These are phyloP conservation scores for Chaetorhynchus papuensis DNA, from an alignment of 2,113 vertebrate species.

Conservation along the genomic window DNA sequence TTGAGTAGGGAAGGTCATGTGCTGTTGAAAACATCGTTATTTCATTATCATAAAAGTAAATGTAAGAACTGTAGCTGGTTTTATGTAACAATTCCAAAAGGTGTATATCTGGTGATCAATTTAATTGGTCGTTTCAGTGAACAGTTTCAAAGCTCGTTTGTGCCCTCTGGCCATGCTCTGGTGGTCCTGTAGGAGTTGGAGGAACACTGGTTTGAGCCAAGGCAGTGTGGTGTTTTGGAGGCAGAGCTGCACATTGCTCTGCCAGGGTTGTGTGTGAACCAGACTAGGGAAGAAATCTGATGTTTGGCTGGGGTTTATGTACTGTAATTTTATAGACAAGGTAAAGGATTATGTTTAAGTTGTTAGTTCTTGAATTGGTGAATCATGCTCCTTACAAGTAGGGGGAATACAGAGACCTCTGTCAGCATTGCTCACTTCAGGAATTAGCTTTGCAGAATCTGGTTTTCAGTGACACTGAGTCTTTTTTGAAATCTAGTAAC, in stretches of 20 bases:
- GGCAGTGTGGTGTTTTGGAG: background rate
- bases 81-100: background rate
- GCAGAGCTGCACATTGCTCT: background rate
- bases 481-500: background rate
- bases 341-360: background rate
- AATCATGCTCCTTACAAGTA: rapidly evolving
- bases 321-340: background rate
- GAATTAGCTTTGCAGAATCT: background rate
- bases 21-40: background rate
- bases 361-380: background rate
- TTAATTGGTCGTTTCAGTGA: background rate
- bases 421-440: background rate
- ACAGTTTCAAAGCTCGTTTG: background rate
- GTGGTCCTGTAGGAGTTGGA: background rate
- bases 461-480: background rate
- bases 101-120: background rate
- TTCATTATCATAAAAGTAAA: background rate
- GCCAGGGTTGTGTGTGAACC: background rate
- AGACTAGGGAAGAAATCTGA: background rate
- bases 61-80: background rate
- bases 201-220: background rate
- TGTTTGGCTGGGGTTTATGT: background rate
- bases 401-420: background rate
- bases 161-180: rapidly evolving
- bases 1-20: background rate